Evolutionary conservation across 2,797 vertebrate genomes (phyloP).

Genomic region (Sebastolobus altivelis): DNA sequence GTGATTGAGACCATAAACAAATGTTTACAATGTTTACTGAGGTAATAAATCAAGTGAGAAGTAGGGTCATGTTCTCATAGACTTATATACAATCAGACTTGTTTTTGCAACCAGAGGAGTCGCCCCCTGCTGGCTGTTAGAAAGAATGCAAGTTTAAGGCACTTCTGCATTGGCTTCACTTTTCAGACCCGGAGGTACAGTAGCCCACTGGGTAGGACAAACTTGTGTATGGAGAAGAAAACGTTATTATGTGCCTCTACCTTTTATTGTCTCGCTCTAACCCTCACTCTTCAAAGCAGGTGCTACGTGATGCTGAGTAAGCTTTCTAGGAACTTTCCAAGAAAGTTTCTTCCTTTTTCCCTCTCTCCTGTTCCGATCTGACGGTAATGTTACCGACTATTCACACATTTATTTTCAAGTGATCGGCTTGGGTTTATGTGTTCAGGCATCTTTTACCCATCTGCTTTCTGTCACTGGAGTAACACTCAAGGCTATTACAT

Average conservation of each 20-base stretch:
- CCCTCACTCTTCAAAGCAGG: too few relatives aligned
- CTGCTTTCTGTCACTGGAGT: slow-evolving; percentile 7
- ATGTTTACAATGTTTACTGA: too few relatives aligned
- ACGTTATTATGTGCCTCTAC: background rate
- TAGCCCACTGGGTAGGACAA: background rate
- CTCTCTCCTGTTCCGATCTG: background rate
- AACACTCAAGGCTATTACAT: background rate
- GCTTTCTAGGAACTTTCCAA: background rate
- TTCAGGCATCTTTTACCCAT: background rate
- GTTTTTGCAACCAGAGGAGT: too few relatives aligned
- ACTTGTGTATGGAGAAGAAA: background rate
- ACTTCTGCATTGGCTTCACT: too few relatives aligned
- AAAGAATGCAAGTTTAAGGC: too few relatives aligned
- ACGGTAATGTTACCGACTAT: background rate
- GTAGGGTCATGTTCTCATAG: too few relatives aligned
- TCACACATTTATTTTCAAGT: background rate
- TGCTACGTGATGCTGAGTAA: background rate
- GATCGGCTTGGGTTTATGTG: background rate
- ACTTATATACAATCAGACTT: too few relatives aligned
- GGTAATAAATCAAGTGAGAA: too few relatives aligned
- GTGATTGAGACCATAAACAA: too few relatives aligned
- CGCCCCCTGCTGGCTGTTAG: too few relatives aligned
- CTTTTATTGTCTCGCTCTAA: background rate
- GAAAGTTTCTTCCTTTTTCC: background rate
- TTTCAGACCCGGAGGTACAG: too few relatives aligned